Evolutionary conservation across 2,888 invertebrate genomes (phyloP).

Genomic region (Brachyptera risi): DNA sequence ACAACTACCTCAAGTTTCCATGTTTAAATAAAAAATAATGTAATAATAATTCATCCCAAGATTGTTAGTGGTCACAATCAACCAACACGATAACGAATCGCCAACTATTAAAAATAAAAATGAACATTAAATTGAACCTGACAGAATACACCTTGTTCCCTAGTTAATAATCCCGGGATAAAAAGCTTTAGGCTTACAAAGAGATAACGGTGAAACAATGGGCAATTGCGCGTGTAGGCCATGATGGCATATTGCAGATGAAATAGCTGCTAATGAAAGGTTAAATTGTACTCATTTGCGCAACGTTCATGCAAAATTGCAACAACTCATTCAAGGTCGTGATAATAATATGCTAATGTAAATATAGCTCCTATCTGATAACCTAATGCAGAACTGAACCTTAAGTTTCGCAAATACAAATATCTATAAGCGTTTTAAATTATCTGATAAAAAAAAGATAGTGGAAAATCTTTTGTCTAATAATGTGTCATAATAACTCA

Average conservation of each 20-base stretch:
- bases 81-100: too few species aligned
- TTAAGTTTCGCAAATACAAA: constrained; percentile 19
- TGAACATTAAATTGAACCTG: too few species aligned
- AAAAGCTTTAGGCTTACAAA: too few species aligned
- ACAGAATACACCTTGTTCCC: too few species aligned
- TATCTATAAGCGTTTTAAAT: constrained; percentile 6
- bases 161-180: too few species aligned
- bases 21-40: too few species aligned
- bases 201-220: too few species aligned
- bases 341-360: constrained; percentile 21
- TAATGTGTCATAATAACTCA: neutral
- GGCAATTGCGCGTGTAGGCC: too few species aligned
- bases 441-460: constrained; percentile 17
- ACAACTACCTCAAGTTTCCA: too few species aligned
- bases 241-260: constrained; percentile 14
- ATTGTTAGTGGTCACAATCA: too few species aligned
- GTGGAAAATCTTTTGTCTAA: constrained; percentile 16
- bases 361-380: constrained; percentile 16
- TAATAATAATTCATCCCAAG: too few species aligned
- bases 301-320: constrained; percentile 16
- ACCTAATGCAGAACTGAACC: constrained; percentile 14
- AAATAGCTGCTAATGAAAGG: constrained; percentile 22
- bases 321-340: constrained; percentile 19
- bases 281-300: constrained; percentile 17
- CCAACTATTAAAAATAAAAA: too few species aligned